Evolutionary conservation across 2,888 invertebrate species (phyloP), one percentile per base, ranked within the genome.

Genomic region (Andrena chrysosceles): DNA sequence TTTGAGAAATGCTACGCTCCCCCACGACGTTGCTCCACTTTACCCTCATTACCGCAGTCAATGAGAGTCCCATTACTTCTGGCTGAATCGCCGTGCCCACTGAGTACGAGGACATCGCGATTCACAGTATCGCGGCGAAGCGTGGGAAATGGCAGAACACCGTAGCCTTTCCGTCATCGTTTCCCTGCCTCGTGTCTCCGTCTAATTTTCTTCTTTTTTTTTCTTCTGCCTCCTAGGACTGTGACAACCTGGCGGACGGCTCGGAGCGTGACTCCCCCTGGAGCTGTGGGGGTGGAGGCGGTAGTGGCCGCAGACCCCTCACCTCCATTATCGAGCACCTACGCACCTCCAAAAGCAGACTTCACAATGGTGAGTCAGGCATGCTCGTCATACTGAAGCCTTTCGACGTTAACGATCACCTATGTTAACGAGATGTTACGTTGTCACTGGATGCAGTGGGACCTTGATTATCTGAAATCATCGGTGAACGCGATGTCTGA

Each of bases 191-290:
- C 48, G 23, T 60, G 54, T 68, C 49, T 70, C 26, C 16, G 26
- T 70, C 66, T 52, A 31, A 76, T 78, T 70, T 74, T n/a, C 23
- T 56, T 64, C 56, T 75, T 16, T 33, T 56, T 52, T 35, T 71
- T 67, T 33, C n/a, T 67, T 68, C 31, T 63, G 26, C 48, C 26
- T 77, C 89, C 49, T 83, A 93, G 93, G 90, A 91, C 85, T 85
- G 91, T 89, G 90, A 91, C 93, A 93, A 91, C 91, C 93, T 93
- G 93, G 93, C 93, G 93, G 90, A 93, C 91, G 87, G 91, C 88
- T 91, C 90, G 87, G 91, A 93, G 84, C 92, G 90, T 77, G 91
- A 92, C 87, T 90, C 91, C 90, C 90, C 91, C 90, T 91, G 93
- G 91, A 91, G 92, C 87, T 91, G 90, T 86, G 91, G 92, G 90